Evolutionary conservation across 2,113 vertebrate species (phyloP), one percentile per base, ranked within the genome.

Genomic region (Nibea coibor): DNA sequence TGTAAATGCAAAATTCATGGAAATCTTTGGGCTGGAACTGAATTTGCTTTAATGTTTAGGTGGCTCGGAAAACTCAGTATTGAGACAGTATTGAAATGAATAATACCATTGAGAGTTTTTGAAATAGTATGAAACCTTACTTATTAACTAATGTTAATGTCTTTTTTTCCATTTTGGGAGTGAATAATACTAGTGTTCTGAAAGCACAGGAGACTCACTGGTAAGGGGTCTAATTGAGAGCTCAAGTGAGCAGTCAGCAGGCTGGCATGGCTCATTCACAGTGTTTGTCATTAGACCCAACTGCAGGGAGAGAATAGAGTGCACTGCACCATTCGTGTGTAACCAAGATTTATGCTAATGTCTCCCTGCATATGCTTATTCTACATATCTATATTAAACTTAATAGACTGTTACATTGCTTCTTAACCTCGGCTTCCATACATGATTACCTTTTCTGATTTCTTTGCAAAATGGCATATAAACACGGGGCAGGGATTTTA

Each of bases 321-420:
- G 88, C 76, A 87, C 86, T 67, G 89, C 74, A 35, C 95, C 94
- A 93, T 93, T 97, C 94, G 94, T 94, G 95, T 96, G 97, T 96
- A 97, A 97, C 97, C 83, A 95, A 97, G 96, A 98, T 99, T 97
- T 98, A 98, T 98, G 97, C 97, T 98, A 98, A 99, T 99, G 96
- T 96, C 90, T 90, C 92, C 93, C 95, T 96, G 97, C 98, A 99
- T 98, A 99, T 98, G 98, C 97, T 99, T 98, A 97, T 97, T 97
- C 96, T 95, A 97, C 97, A 97, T 97, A 99, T 98, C 97, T 98
- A 97, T 98, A 99, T 99, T 97, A 98, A 99, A 98, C 96, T 98
- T 99, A 99, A 99, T 99, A 98, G 97, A 97, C 97, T 99, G 98
- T 99, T 98, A 99, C 98, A 99, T 99, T 98, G 96, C 97, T 98